Evolutionary conservation across 2,113 vertebrate species (phyloP).

Genomic region (Oncorhynchus clarkii): DNA sequence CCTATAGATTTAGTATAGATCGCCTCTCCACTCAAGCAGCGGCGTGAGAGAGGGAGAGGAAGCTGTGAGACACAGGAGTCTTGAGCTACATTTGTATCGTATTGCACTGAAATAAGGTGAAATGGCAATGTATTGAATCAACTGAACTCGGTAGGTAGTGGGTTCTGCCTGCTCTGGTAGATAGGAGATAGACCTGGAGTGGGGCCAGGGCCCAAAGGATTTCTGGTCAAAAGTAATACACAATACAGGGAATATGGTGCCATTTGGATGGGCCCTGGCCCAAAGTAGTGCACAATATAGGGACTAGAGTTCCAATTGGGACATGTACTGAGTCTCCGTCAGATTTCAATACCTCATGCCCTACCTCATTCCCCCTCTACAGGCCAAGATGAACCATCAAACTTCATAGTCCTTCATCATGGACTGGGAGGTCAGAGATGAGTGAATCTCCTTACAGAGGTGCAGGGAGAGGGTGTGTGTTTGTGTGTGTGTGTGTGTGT

Average conservation of each 20-base stretch:
- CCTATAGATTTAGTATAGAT: conserved; percentile 2
- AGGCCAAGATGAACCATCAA: background rate
- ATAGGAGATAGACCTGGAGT: conserved; percentile 16
- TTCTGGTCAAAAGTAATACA: too few species aligned
- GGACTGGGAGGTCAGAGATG: conserved; percentile 5
- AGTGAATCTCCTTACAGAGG: background rate
- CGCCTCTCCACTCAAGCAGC: conserved; percentile 6
- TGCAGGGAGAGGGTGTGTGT: background rate
- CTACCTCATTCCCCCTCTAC: conserved; percentile 1
- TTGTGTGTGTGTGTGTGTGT: conserved; percentile 12
- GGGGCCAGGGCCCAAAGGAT: too few species aligned
- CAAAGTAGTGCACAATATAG: background rate
- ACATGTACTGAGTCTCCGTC: background rate
- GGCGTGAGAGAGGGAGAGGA: background rate
- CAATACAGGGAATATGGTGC: background rate
- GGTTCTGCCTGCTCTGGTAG: background rate
- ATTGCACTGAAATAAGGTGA: conserved; percentile 11
- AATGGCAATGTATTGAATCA: conserved; percentile 30
- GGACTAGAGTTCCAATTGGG: background rate
- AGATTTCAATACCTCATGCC: background rate
- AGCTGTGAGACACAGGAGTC: background rate
- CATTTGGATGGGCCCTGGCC: too few species aligned
- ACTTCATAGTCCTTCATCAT: conserved; percentile 4
- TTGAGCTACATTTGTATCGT: conserved; percentile 6
- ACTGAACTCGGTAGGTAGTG: background rate